Evolutionary conservation across 2,113 vertebrate genomes (phyloP).

Genomic region (Elephas maximus): DNA sequence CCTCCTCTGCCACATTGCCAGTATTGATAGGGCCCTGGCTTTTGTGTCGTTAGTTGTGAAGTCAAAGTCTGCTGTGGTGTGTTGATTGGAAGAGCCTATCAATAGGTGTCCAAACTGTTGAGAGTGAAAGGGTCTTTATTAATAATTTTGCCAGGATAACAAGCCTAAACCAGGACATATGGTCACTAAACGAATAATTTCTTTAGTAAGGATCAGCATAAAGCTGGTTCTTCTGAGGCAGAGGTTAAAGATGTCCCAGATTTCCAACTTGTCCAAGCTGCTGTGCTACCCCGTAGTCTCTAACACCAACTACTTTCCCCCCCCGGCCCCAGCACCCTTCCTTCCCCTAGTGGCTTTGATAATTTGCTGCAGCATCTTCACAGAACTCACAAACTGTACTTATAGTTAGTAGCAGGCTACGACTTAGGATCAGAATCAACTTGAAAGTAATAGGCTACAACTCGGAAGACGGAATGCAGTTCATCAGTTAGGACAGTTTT

Average conservation of each 20-base stretch:
- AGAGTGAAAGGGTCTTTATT: background rate
- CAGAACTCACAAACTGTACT: background rate
- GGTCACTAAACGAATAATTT: background rate
- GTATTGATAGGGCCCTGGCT: background rate
- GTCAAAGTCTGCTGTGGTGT: background rate
- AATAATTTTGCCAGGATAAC: background rate
- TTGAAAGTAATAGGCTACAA: background rate
- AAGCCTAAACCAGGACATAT: background rate
- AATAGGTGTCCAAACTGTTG: background rate
- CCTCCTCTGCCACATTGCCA: background rate
- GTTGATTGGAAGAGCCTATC: background rate
- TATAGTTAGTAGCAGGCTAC: background rate
- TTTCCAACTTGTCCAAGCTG: background rate
- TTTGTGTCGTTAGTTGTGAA: background rate
- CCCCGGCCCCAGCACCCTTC: background rate
- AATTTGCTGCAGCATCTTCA: background rate
- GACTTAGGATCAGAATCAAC: background rate
- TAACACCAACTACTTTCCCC: background rate
- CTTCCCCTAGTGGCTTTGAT: background rate
- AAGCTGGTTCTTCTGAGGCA: background rate
- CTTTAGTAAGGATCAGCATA: background rate
- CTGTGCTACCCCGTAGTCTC: background rate
- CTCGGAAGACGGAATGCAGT: background rate
- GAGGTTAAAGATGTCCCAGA: background rate
- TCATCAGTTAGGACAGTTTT: background rate